Evolutionary conservation across 2,888 invertebrate genomes (phyloP), one percentile per base, ranked within the genome.

Genomic region (Exephanes ischioxanthus): DNA sequence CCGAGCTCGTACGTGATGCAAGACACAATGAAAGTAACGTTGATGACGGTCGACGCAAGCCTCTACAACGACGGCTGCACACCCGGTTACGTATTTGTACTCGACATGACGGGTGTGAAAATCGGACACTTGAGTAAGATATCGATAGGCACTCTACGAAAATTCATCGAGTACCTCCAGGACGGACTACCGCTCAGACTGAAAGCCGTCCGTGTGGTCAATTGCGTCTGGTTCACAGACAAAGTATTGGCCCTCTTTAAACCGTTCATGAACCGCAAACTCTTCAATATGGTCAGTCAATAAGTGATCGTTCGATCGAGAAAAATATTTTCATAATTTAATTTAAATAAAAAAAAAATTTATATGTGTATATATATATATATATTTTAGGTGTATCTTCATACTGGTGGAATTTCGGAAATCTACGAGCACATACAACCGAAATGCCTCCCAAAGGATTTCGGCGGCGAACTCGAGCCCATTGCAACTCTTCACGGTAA

Each of bases 181-280:
- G 97, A 97, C 89, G 97, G 95, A 19, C 92, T 96, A 92, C 97
- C 97, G 0, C 95, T 96, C 2, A 95, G 96, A 81, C 95, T 97
- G 92, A 95, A 95, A 87, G 96, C 95, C 0, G 96, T 97, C 78
- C 96, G 97, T 91, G 95, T 97, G 0, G 92, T 97, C 73, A 97
- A 97, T 90, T 93, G 94, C 0, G 93, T 94, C 0, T 94, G 95
- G 89, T 94, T 95, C 82, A 91, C 95, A 76, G 94, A 95, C 86
- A 95, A 95, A 90, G 88, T 95, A 37, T 91, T 95, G 89, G 87
- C 93, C 2, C 91, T 95, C 19, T 79, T 95, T 1, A 94, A 91
- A 85, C 95, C 95, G 1, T 94, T 95, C 83, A 93, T 95, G 93
- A 94, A 94, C 83, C 93, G 93, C 82, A 94, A 95, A 84, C 88